These are phyloP conservation scores for Drosophila antonietae DNA, from an alignment of 2,888 invertebrate species.

Conservation along the genomic window DNA sequence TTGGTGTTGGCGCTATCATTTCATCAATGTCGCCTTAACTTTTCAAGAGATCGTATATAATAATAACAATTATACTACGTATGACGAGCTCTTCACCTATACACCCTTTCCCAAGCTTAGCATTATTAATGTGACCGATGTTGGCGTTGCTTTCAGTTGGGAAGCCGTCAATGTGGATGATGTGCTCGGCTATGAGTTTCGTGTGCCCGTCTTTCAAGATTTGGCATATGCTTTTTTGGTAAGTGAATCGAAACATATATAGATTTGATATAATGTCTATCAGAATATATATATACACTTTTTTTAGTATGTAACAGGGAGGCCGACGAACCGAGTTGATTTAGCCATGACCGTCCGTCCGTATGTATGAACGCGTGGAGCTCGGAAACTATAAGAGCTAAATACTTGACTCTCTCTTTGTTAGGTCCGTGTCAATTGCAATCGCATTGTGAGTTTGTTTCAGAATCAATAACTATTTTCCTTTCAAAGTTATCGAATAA, in stretches of 20 bases:
- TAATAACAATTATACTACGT: not conserved
- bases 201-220: conserved; percentile 51
- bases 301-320: no score
- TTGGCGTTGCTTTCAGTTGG: conserved; percentile 31
- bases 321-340: no score
- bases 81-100: conserved; percentile 44
- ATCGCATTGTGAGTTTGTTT: no score
- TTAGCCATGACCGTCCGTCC: no score
- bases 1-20: conserved; percentile 57
- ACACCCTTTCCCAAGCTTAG: conserved; percentile 54
- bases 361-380: no score
- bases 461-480: no score
- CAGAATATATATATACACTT: no score
- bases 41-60: conserved; percentile 1
- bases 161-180: conserved; percentile 21
- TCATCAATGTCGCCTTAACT: conserved; percentile 46
- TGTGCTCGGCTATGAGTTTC: conserved; percentile 46
- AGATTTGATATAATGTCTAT: no score
- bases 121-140: conserved; percentile 31
- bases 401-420: no score
- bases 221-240: conserved; percentile 35
- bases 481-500: no score
- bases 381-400: no score
- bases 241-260: not conserved
- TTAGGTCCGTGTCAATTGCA: no score